Evolutionary conservation across 1,140 invertebrate species (phyloP), one percentile per base, ranked within the genome.

Genomic region (Panulirus ornatus): DNA sequence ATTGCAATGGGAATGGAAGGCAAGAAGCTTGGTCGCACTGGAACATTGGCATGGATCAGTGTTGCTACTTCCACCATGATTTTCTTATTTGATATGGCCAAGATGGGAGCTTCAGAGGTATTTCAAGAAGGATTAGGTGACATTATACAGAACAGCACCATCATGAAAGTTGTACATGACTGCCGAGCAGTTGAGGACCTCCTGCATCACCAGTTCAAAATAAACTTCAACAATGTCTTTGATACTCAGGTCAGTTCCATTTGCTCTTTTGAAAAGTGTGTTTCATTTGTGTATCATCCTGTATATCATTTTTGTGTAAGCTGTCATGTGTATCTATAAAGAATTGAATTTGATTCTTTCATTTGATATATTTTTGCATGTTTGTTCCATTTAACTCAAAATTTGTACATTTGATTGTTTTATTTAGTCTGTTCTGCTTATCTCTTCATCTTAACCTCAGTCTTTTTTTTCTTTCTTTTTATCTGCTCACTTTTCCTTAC

Each of bases 181-280:
- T 88, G 86, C 27, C 54, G 86, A 34, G 30, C 27, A 34, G 19
- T 88, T 22, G 86, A 88, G 36, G 86, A 88, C 34, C 30, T 88
- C 14, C 66, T 88, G 38, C 86, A 88, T 36, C 86, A 88, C 44
- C 86, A 88, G 78, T 73, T 81, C 42, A 27, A 27, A 11, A 30
- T 88, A 40, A 88, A 88, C 34, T 70, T 88, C 3, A 82, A 34
- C 38, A 88, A 82, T 73, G 66, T 88, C 40, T 88, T 88, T 88
- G 86, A 88, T 51, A 88, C 86, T 44, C 86, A 88, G 78, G 86
- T 88, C 34, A 88, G 86, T 27, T 71, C 14, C 22, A n/a, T 84
- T 6, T 19, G 2, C 22, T 30, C 2, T n/a, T n/a, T n/a, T n/a
- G n/a, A n/a, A n/a, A n/a, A n/a, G n/a, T n/a, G n/a, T n/a, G n/a